Evolutionary conservation across 2,888 invertebrate genomes (phyloP).

Genomic region (Embidobia sp.): DNA sequence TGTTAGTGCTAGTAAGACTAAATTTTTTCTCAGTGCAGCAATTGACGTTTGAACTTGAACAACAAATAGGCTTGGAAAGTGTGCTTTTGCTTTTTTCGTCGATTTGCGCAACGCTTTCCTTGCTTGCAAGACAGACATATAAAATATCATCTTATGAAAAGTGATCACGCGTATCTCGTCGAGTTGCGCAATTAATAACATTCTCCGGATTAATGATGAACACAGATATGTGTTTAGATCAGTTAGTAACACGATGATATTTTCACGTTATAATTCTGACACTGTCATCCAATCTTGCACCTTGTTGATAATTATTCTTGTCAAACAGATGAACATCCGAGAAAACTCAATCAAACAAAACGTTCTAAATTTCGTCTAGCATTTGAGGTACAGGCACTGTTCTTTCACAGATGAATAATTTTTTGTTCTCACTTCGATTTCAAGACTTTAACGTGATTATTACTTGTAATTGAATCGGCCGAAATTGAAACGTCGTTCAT

Average conservation of each 20-base stretch:
- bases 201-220: slow-evolving; percentile 52
- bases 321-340: slow-evolving; percentile 21
- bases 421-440: slow-evolving; percentile 66
- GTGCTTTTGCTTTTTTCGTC: too few species aligned
- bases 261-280: slow-evolving; percentile 42
- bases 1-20: too few species aligned
- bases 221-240: slow-evolving; percentile 48
- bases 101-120: too few species aligned
- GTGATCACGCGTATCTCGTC: not conserved
- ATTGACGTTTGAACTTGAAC: too few species aligned
- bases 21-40: too few species aligned
- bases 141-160: slow-evolving; percentile 5
- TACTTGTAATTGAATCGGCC: slow-evolving; percentile 55
- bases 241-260: slow-evolving; percentile 41
- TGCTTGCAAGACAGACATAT: too few species aligned
- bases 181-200: slow-evolving; percentile 7
- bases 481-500: slow-evolving; percentile 50
- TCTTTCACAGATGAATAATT: slow-evolving; percentile 75
- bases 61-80: too few species aligned
- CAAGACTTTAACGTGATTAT: slow-evolving; percentile 58
- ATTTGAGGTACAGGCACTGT: slow-evolving; percentile 79
- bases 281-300: slow-evolving; percentile 24
- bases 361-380: slow-evolving; percentile 71
- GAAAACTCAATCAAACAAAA: slow-evolving; percentile 39
- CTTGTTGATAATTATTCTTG: slow-evolving; percentile 29